Evolutionary conservation across 2,888 invertebrate species (phyloP).

Genomic region (Dicyrtomina minuta): DNA sequence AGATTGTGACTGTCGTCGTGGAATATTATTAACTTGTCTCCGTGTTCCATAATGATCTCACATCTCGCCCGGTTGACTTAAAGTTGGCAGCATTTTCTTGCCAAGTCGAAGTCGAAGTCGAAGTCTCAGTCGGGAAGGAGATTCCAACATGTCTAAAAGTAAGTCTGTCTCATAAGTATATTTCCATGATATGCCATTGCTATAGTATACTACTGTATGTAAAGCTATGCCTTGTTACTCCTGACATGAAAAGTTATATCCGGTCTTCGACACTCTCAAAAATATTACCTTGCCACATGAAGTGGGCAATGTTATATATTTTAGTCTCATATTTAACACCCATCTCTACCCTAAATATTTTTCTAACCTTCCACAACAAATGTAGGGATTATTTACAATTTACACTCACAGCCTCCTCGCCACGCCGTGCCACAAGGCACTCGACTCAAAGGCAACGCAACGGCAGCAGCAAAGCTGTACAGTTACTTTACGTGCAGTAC

Average conservation of each 20-base stretch:
- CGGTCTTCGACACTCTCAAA: conserved; percentile 30
- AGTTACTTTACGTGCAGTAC: no score
- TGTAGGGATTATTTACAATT: no score
- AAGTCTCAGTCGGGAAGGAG: no score
- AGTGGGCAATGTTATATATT: not conserved
- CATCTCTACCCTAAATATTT: not conserved
- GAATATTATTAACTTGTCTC: conserved; percentile 24
- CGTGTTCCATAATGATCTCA: conserved; percentile 20
- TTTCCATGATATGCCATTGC: not conserved
- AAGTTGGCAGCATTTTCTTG: no score
- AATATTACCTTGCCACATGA: conserved; percentile 16
- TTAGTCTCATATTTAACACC: not conserved
- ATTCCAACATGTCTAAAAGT: no score
- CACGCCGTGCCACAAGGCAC: no score
- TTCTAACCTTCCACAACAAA: no score
- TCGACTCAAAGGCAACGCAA: no score
- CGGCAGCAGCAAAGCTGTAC: no score
- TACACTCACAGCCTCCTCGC: no score
- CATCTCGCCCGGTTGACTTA: not conserved
- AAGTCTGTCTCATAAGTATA: not conserved
- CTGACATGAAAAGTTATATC: conserved; percentile 23
- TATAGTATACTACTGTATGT: not conserved
- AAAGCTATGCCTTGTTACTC: conserved; percentile 17
- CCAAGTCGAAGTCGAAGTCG: no score
- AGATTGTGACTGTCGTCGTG: not conserved